These are phyloP conservation scores for Stomatorhinus ivindoensis DNA, from an alignment of 2,113 vertebrate species.

Conservation along the genomic window DNA sequence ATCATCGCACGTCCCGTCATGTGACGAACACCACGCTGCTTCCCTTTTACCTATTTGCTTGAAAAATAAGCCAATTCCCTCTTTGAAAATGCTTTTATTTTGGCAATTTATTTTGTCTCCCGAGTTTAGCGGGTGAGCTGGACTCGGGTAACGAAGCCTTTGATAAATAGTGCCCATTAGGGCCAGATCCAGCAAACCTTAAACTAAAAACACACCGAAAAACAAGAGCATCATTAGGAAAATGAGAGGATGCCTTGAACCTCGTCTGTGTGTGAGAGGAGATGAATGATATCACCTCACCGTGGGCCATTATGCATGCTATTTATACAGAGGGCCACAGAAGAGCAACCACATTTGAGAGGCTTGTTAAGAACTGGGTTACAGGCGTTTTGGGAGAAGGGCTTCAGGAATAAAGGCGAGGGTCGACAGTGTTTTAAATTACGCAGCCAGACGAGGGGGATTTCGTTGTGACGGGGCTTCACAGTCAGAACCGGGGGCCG, in stretches of 20 bases:
- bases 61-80: slow-evolving; percentile 57
- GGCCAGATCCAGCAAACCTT: slow-evolving; percentile 58
- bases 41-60: slow-evolving; percentile 43
- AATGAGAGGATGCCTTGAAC: slow-evolving; percentile 67
- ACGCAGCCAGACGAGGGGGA: background rate
- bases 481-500: background rate
- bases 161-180: slow-evolving; percentile 70
- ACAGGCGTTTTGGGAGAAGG: slow-evolving; percentile 59
- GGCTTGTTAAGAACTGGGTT: slow-evolving; percentile 66
- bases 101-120: slow-evolving; percentile 61
- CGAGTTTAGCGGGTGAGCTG: slow-evolving; percentile 52
- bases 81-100: slow-evolving; percentile 53
- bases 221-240: slow-evolving; percentile 72
- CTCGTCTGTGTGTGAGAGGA: slow-evolving; percentile 62
- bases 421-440: slow-evolving; percentile 15
- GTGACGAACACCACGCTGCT: slow-evolving; percentile 18
- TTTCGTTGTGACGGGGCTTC: background rate
- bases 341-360: slow-evolving; percentile 61
- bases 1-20: slow-evolving; percentile 15
- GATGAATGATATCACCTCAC: slow-evolving; percentile 70
- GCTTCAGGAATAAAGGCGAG: slow-evolving; percentile 46
- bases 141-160: slow-evolving; percentile 52
- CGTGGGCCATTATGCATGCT: slow-evolving; percentile 66
- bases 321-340: slow-evolving; percentile 66
- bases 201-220: slow-evolving; percentile 65